Percentiles rank a stretch among this genome's conserved stretches.
Evolutionary conservation across 2,113 vertebrate species (phyloP).

Genomic region (Saccopteryx bilineata): DNA sequence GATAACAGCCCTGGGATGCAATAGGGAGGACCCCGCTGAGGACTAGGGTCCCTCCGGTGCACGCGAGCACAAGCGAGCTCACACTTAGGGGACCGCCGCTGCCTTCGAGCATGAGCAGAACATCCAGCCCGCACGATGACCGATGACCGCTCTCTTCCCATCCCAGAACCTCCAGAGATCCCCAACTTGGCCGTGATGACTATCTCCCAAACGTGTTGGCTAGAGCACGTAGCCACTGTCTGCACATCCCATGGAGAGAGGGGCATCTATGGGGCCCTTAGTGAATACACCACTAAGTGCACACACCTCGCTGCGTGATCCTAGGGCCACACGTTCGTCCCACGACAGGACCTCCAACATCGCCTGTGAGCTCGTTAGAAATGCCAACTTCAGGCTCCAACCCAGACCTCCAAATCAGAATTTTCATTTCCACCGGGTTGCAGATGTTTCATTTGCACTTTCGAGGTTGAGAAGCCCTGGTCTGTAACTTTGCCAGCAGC

Average conservation of each 20-base stretch:
- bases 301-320: neutral
- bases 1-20: neutral
- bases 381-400: neutral
- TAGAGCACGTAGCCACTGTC: neutral
- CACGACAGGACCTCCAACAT: neutral
- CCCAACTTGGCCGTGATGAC: neutral
- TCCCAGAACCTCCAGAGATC: neutral
- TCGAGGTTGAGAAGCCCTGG: neutral
- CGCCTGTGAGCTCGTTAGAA: neutral
- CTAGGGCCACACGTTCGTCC: neutral
- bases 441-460: neutral
- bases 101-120: neutral
- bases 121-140: neutral
- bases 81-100: neutral
- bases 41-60: no score
- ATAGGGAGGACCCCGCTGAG: neutral
- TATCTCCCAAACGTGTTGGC: neutral
- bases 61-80: neutral
- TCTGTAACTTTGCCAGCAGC: neutral
- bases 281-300: neutral
- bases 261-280: neutral
- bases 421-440: neutral
- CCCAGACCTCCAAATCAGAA: neutral
- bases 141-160: neutral
- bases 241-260: neutral